Percentiles rank a stretch among this genome's conserved stretches.
These are phyloP conservation scores for Naso thynnoides DNA, from an alignment of 2,797 vertebrate genomes.

Conservation along the genomic window DNA sequence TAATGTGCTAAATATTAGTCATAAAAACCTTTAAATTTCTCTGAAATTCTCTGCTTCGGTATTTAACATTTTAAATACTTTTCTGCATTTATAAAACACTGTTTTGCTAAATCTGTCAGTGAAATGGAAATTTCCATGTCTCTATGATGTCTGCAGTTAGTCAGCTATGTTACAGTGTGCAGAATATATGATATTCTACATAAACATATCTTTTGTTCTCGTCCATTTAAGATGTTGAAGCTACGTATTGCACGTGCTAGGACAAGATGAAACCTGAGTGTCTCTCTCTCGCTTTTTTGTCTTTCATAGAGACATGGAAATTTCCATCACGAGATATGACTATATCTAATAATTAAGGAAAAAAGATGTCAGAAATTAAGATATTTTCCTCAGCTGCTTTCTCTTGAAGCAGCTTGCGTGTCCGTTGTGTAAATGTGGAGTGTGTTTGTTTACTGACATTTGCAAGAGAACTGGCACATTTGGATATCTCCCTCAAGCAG, in stretches of 20 bases:
- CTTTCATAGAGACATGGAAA: too few species aligned
- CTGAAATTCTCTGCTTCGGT: constrained; percentile 1
- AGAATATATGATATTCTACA: too few species aligned
- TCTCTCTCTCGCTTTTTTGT: too few species aligned
- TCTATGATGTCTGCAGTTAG: too few species aligned
- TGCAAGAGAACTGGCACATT: constrained; percentile 14
- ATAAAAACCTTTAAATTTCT: neutral
- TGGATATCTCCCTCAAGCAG: constrained; percentile 64
- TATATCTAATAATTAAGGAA: neutral
- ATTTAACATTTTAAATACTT: neutral
- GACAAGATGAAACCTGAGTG: too few species aligned
- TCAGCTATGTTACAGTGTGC: too few species aligned
- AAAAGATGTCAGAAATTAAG: neutral
- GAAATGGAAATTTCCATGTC: too few species aligned
- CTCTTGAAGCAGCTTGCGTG: constrained; percentile 42
- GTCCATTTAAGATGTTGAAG: too few species aligned
- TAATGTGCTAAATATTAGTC: neutral
- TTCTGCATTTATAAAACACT: neutral
- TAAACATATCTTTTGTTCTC: too few species aligned
- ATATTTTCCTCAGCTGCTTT: constrained; percentile 31
- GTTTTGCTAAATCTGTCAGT: neutral
- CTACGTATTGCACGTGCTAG: too few species aligned
- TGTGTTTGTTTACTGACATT: constrained; percentile 38
- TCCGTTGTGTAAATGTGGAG: constrained; percentile 31
- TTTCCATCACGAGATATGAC: too few species aligned